phyloP scores from a whole-genome alignment of 2,888 invertebrate species.

The Leptinotarsa haldemani region DNA sequence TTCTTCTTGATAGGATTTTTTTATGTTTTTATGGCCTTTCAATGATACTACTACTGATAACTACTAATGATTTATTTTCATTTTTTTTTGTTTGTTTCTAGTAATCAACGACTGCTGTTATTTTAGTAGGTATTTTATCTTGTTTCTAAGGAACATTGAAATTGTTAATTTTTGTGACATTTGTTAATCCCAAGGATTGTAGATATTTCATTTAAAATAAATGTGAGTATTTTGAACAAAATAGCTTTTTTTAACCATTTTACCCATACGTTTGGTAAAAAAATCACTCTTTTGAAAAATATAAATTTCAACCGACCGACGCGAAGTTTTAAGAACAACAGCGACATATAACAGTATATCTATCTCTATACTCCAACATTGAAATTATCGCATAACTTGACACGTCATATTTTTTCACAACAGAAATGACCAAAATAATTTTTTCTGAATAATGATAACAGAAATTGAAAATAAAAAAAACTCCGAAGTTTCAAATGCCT shows the following conservation, averaged over 20 bases:
- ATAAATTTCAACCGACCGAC: too few species aligned
- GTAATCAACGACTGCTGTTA: background rate
- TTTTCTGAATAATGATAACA: too few species aligned
- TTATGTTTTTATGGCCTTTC: background rate
- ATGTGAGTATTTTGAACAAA: background rate
- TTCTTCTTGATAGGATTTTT: slow-evolving; percentile 2
- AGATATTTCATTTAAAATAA: slow-evolving; percentile 17
- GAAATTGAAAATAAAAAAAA: too few species aligned
- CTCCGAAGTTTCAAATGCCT: too few species aligned
- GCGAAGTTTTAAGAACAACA: too few species aligned
- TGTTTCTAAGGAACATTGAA: background rate
- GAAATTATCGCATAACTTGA: too few species aligned
- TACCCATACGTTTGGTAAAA: too few species aligned
- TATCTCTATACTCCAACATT: too few species aligned
- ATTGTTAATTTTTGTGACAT: background rate
- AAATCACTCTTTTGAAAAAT: too few species aligned
- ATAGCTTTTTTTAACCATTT: background rate
- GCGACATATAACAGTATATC: too few species aligned
- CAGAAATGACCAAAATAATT: too few species aligned
- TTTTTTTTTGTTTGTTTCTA: background rate
- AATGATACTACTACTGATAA: background rate
- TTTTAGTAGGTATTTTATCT: background rate
- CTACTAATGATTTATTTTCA: background rate
- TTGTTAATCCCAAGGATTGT: slow-evolving; percentile 21
- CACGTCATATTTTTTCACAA: too few species aligned